phyloP scores from a whole-genome alignment of 2,888 invertebrate species.

The Drosophila anomelani region DNA sequence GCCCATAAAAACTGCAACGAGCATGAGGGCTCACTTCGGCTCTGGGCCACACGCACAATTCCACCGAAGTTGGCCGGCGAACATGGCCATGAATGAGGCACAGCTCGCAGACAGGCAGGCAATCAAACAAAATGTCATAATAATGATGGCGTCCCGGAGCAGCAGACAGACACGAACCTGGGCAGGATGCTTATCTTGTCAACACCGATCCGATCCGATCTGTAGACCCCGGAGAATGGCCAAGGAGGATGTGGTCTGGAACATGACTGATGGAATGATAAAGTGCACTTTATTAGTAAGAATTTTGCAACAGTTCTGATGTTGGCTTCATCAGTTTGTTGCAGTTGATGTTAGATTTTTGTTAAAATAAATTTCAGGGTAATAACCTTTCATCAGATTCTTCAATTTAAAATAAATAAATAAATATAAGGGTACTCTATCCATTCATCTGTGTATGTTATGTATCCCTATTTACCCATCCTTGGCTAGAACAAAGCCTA shows the following conservation, averaged over 20 bases:
- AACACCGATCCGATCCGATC: slow-evolving; percentile 62
- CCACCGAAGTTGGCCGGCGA: slow-evolving; percentile 60
- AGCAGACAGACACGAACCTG: slow-evolving; percentile 14
- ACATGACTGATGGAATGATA: slow-evolving; percentile 58
- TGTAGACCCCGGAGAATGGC: slow-evolving; percentile 17
- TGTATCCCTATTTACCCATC: not conserved
- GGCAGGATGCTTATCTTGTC: slow-evolving; percentile 75
- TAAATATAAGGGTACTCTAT: not conserved
- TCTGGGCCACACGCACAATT: slow-evolving; percentile 77
- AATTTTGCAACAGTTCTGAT: slow-evolving; percentile 37
- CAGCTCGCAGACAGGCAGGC: slow-evolving; percentile 43
- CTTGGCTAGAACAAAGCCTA: slow-evolving; percentile 35
- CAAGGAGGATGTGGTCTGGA: slow-evolving; percentile 11
- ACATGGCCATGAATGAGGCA: slow-evolving; percentile 54
- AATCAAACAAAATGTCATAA: slow-evolving; percentile 81
- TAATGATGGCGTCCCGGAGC: slow-evolving; percentile 79
- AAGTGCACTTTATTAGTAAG: slow-evolving; percentile 68
- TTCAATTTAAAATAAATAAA: not conserved
- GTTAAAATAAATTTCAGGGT: not conserved
- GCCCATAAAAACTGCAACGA: slow-evolving; percentile 70
- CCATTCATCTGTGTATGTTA: not conserved
- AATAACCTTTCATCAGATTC: not conserved
- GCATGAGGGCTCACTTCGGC: slow-evolving; percentile 39
- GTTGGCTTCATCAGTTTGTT: not conserved
- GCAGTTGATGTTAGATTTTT: not conserved